Percentiles rank a stretch among this genome's conserved stretches.
phyloP scores from a whole-genome alignment of 1,140 invertebrate species.

The Stegodyphus dumicola region DNA sequence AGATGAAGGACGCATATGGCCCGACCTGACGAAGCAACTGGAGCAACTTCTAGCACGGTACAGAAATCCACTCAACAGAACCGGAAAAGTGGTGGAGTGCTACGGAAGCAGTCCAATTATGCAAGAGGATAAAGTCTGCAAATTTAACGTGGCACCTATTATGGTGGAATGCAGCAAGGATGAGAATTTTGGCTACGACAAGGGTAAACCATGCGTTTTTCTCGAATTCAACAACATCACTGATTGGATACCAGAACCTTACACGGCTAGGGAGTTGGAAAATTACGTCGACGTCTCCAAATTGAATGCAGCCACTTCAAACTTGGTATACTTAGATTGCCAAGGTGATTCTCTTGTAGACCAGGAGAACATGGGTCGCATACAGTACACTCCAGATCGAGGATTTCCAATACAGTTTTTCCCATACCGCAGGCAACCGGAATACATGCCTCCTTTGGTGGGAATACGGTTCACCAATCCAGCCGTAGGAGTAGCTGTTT shows the following conservation, averaged over 20 bases:
- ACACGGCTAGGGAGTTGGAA: constrained; percentile 70
- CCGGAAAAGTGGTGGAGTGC: constrained; percentile 48
- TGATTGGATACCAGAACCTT: constrained; percentile 59
- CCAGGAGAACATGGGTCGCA: constrained; percentile 61
- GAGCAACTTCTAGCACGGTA: constrained; percentile 55
- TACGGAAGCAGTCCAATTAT: background rate
- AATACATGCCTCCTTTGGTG: constrained; percentile 62
- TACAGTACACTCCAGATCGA: constrained; percentile 60
- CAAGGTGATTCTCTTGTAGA: constrained; percentile 62
- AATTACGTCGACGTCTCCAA: constrained; percentile 16
- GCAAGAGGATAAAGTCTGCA: constrained; percentile 36
- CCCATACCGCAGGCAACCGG: constrained; percentile 38
- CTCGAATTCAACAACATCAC: constrained; percentile 62
- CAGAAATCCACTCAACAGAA: constrained; percentile 17
- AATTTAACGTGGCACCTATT: constrained; percentile 50
- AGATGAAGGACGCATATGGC: constrained; percentile 56
- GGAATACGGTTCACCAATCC: constrained; percentile 61
- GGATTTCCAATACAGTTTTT: constrained; percentile 62
- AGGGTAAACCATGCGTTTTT: constrained; percentile 63
- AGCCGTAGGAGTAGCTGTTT: constrained; percentile 60
- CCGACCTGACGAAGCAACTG: constrained; percentile 58
- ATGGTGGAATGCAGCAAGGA: constrained; percentile 55
- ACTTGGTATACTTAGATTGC: constrained; percentile 62
- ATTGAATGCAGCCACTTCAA: background rate
- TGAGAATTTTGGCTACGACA: constrained; percentile 63